phyloP scores from a whole-genome alignment of 1,140 invertebrate species.

The Aphelenchoides fujianensis region DNA sequence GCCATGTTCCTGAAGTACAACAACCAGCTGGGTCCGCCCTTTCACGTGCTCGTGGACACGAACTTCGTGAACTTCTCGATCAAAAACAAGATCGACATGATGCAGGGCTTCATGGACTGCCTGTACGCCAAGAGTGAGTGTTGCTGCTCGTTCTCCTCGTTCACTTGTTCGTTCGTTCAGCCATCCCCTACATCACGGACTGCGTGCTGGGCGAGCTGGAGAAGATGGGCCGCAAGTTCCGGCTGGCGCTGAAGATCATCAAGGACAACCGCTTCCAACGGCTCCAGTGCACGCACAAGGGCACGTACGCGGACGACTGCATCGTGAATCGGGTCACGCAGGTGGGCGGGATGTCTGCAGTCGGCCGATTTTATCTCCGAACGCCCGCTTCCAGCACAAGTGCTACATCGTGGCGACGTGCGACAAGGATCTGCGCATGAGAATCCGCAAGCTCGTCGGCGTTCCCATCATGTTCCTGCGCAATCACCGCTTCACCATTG shows the following conservation, averaged over 20 bases:
- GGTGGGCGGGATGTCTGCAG: constrained; percentile 65
- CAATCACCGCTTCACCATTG: constrained; percentile 87
- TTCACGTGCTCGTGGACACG: constrained; percentile 92
- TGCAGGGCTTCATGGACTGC: constrained; percentile 98
- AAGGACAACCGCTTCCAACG: constrained; percentile 91
- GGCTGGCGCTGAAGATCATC: constrained; percentile 88
- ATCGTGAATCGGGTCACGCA: constrained; percentile 88
- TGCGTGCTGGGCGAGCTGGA: constrained; percentile 98
- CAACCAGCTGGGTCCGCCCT: constrained; percentile 95
- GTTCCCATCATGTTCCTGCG: constrained; percentile 97
- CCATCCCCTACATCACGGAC: constrained; percentile 93
- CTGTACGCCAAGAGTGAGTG: constrained; percentile 88
- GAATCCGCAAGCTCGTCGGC: constrained; percentile 95
- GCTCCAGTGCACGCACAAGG: constrained; percentile 89
- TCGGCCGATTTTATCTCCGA: background rate
- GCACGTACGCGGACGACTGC: constrained; percentile 99
- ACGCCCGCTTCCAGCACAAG: constrained; percentile 76
- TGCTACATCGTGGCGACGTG: constrained; percentile 99
- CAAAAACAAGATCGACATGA: constrained; percentile 94
- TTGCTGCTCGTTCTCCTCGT: constrained; percentile 15
- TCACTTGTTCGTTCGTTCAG: constrained; percentile 62
- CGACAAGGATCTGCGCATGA: constrained; percentile 90
- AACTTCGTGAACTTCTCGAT: constrained; percentile 99
- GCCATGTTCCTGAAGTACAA: constrained; percentile 93
- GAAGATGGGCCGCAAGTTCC: constrained; percentile 90